Percentiles rank a stretch among this genome's conserved stretches.
Conservation (phyloP, 2,888 invertebrate genomes). For the Dione juno region DNA sequence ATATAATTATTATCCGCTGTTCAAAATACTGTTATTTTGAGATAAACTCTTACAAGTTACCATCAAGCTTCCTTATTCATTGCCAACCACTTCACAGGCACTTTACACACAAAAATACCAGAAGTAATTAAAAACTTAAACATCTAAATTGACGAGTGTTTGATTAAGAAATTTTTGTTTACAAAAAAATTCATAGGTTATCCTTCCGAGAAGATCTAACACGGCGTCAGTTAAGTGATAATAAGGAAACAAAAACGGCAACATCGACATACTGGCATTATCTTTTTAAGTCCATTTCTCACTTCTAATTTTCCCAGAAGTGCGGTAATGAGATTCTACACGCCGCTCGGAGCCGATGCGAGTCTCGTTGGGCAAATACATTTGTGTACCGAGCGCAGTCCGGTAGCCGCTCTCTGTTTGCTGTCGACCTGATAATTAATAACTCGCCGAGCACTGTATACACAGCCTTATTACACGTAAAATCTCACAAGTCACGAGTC, state of each 20-base stretch:
- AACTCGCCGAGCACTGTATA: constrained; percentile 79
- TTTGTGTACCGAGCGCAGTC: constrained; percentile 77
- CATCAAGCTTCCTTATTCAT: neutral
- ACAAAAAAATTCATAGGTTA: constrained; percentile 38
- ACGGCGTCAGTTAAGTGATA: constrained; percentile 46
- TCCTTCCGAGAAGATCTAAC: constrained; percentile 53
- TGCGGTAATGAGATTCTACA: constrained; percentile 79
- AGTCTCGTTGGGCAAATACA: constrained; percentile 71
- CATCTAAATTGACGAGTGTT: constrained; percentile 31
- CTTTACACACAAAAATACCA: constrained; percentile 10
- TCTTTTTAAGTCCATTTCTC: constrained; percentile 78
- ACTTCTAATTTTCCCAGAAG: constrained; percentile 80
- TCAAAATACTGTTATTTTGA: neutral
- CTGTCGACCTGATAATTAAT: constrained; percentile 84
- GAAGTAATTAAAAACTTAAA: constrained; percentile 32
- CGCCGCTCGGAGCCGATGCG: constrained; percentile 61
- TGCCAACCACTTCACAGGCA: constrained; percentile 2
- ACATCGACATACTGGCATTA: constrained; percentile 62
- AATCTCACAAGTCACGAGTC: constrained; percentile 83
- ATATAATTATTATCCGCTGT: neutral
- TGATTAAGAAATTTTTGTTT: constrained; percentile 32
- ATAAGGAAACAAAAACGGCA: constrained; percentile 57
- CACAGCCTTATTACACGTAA: constrained; percentile 83
- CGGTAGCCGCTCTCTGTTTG: constrained; percentile 80
- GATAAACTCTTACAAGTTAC: neutral